Evolutionary conservation across 1,140 invertebrate genomes (phyloP).

Genomic region (Drosophila elegans): DNA sequence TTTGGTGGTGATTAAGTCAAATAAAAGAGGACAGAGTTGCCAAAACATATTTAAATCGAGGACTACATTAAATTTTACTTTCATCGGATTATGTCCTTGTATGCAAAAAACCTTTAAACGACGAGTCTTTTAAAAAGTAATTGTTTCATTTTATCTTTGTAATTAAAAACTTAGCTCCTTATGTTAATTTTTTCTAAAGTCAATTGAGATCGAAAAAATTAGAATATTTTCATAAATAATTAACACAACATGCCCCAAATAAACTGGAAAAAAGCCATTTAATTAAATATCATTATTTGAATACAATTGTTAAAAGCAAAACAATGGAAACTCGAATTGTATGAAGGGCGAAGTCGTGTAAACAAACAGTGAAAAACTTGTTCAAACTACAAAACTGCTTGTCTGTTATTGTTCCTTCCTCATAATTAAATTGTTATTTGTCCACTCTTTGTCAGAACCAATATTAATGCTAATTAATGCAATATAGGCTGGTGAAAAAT

Average conservation of each 20-base stretch:
- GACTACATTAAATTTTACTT: too few relatives aligned
- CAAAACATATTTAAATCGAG: too few relatives aligned
- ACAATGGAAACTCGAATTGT: slow-evolving; percentile 20
- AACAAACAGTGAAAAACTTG: slow-evolving; percentile 18
- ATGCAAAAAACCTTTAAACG: too few relatives aligned
- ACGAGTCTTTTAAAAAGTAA: too few relatives aligned
- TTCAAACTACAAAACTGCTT: slow-evolving; percentile 1
- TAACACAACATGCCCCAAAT: slow-evolving; percentile 1
- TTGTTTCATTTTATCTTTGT: too few relatives aligned
- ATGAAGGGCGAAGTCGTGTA: slow-evolving; percentile 25
- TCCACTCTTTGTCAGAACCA: slow-evolving; percentile 1
- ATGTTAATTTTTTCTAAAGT: neutral
- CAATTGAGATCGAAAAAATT: neutral
- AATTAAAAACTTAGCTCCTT: neutral
- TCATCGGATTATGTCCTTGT: too few relatives aligned
- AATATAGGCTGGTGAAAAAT: neutral
- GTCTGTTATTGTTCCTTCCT: slow-evolving; percentile 9
- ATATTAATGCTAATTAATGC: slow-evolving; percentile 32
- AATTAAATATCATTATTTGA: slow-evolving; percentile 26
- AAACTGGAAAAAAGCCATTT: neutral
- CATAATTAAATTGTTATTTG: slow-evolving; percentile 44
- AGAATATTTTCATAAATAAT: slow-evolving; percentile 8
- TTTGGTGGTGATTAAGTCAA: neutral
- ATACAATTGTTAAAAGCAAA: slow-evolving; percentile 15
- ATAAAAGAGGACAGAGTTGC: neutral